phyloP scores from a whole-genome alignment of 1,140 invertebrate species.

The Bombus turneri region DNA sequence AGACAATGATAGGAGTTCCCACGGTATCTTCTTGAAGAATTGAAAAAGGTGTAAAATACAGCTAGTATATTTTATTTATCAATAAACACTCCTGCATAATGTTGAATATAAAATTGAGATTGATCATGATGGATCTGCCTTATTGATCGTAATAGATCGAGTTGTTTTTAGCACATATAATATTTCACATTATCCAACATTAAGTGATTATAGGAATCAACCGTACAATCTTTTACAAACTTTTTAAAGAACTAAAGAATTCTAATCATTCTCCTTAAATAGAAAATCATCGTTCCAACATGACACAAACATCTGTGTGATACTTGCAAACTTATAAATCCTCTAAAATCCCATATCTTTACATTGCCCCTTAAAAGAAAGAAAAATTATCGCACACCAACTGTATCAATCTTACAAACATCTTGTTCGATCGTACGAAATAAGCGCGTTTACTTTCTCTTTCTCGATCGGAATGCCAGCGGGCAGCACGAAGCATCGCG shows the following conservation, averaged over 20 bases:
- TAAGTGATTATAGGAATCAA: too few relatives aligned
- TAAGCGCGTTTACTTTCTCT: conserved; percentile 37
- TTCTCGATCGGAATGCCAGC: conserved; percentile 20
- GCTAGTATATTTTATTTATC: background rate
- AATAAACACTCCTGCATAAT: background rate
- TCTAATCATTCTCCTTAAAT: too few relatives aligned
- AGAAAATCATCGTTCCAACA: too few relatives aligned
- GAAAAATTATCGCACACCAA: background rate
- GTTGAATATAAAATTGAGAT: background rate
- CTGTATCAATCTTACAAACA: background rate
- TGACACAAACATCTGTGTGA: too few relatives aligned
- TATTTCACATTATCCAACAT: too few relatives aligned
- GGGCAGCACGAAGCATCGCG: conserved; percentile 1
- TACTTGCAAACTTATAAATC: too few relatives aligned
- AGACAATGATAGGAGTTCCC: background rate
- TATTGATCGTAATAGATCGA: too few relatives aligned
- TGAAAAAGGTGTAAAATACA: background rate
- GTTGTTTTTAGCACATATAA: too few relatives aligned
- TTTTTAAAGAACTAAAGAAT: too few relatives aligned
- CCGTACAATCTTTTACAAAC: too few relatives aligned
- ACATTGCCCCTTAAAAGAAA: background rate
- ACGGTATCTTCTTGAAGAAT: too few relatives aligned
- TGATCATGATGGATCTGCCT: too few relatives aligned
- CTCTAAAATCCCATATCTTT: background rate
- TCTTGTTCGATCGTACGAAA: background rate